These are phyloP conservation scores for Drosophila dunni DNA, from an alignment of 1,140 invertebrate species.

Conservation along the genomic window DNA sequence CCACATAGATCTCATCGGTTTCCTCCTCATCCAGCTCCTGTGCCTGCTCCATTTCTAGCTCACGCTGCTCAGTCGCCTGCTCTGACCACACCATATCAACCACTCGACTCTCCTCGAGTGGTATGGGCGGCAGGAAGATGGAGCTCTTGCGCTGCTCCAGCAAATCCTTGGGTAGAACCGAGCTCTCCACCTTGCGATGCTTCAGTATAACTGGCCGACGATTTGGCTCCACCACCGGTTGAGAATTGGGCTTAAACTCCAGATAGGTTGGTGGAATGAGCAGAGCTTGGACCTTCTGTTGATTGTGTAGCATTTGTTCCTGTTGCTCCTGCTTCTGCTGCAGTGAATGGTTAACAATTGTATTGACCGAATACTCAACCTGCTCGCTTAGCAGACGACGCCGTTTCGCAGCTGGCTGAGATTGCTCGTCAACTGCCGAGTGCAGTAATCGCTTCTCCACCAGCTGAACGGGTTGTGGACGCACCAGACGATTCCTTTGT, in stretches of 20 bases:
- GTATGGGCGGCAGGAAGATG: conserved; percentile 47
- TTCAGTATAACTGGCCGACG: neutral
- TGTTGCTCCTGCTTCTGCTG: neutral
- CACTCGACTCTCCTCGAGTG: conserved; percentile 12
- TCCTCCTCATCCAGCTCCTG: conserved; percentile 31
- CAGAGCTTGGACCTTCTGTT: conserved; percentile 2
- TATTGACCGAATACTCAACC: conserved; percentile 36
- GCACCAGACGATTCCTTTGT: conserved; percentile 10
- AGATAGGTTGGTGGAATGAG: conserved; percentile 38
- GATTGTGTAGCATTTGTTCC: neutral
- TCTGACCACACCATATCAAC: neutral
- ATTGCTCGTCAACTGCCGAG: neutral
- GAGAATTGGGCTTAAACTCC: neutral
- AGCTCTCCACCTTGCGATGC: neutral
- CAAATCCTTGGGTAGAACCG: too few relatives aligned
- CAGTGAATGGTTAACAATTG: conserved; percentile 8
- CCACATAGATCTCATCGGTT: conserved; percentile 65
- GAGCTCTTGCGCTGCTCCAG: conserved; percentile 6
- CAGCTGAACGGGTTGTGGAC: conserved; percentile 49
- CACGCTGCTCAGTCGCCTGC: neutral
- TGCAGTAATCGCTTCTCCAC: conserved; percentile 55
- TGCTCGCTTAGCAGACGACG: conserved; percentile 50
- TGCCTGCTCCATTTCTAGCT: neutral
- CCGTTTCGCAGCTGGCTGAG: conserved; percentile 46
- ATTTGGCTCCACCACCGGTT: neutral